Evolutionary conservation across 1,140 invertebrate genomes (phyloP).

Genomic region (Cotesia glomerata): DNA sequence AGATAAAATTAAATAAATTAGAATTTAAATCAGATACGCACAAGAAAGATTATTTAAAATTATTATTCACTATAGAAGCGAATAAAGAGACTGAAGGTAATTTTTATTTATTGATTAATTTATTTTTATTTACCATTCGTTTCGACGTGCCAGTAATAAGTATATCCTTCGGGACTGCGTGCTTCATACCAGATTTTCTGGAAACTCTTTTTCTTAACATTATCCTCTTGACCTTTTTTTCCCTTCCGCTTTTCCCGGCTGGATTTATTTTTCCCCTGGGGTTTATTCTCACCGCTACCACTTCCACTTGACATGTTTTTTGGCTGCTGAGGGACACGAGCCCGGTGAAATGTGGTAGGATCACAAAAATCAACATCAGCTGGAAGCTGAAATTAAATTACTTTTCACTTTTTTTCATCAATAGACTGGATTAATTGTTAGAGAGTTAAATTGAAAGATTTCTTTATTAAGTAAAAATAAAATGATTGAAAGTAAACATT

Average conservation of each 20-base stretch:
- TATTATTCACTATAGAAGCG: too few relatives aligned
- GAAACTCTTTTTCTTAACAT: constrained; percentile 32
- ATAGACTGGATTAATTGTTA: neutral
- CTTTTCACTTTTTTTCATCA: neutral
- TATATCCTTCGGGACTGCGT: constrained; percentile 72
- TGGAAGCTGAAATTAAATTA: constrained; percentile 30
- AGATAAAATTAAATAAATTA: constrained; percentile 7
- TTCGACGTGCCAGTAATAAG: constrained; percentile 82
- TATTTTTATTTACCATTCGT: constrained; percentile 70
- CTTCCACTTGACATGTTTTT: constrained; percentile 37
- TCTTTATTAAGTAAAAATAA: constrained; percentile 15
- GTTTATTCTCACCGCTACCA: constrained; percentile 52
- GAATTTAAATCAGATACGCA: neutral
- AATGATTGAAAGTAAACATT: constrained; percentile 11
- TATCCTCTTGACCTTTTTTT: constrained; percentile 58
- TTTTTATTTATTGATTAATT: too few relatives aligned
- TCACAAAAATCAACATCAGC: constrained; percentile 52
- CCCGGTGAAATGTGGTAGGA: constrained; percentile 33
- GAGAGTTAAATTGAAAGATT: constrained; percentile 7
- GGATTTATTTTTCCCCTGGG: constrained; percentile 49
- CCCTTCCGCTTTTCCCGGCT: constrained; percentile 53
- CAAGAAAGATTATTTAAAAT: too few relatives aligned
- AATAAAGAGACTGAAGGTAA: neutral
- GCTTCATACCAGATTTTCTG: constrained; percentile 74
- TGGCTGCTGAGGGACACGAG: constrained; percentile 20